These are phyloP conservation scores for Liasis olivaceus DNA, from an alignment of 2,797 vertebrate species.

Conservation along the genomic window DNA sequence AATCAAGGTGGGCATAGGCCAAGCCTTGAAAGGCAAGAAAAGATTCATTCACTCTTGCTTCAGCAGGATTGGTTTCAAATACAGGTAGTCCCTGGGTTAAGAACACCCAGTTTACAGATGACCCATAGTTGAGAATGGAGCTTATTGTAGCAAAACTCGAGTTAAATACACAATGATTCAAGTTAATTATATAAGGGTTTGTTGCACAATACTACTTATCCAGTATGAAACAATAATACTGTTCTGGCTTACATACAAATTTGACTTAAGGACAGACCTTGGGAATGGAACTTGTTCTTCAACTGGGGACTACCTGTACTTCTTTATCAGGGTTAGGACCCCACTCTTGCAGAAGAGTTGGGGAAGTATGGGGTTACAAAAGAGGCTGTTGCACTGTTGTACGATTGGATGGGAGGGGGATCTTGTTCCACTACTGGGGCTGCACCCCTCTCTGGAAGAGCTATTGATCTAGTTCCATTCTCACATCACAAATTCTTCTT, in stretches of 20 bases:
- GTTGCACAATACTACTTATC: too few relatives aligned
- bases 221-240: too few relatives aligned
- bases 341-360: neutral
- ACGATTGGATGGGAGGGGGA: neutral
- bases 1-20: neutral
- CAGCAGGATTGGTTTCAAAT: neutral
- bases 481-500: neutral
- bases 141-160: too few relatives aligned
- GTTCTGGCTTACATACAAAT: too few relatives aligned
- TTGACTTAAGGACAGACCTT: too few relatives aligned
- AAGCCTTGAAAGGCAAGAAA: neutral
- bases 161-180: too few relatives aligned
- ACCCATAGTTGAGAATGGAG: too few relatives aligned
- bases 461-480: neutral
- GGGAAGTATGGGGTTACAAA: neutral
- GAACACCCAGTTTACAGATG: too few relatives aligned
- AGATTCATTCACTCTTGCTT: neutral
- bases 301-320: too few relatives aligned
- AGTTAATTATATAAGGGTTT: too few relatives aligned
- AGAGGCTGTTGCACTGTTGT: neutral
- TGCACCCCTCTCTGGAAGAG: neutral
- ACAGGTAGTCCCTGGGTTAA: too few relatives aligned
- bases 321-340: neutral
- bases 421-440: neutral
- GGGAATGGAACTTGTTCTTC: too few relatives aligned